Percentiles rank a stretch among this genome's conserved stretches.
These are phyloP conservation scores for Pristis pectinata DNA, from an alignment of 2,797 vertebrate species.

Conservation along the genomic window DNA sequence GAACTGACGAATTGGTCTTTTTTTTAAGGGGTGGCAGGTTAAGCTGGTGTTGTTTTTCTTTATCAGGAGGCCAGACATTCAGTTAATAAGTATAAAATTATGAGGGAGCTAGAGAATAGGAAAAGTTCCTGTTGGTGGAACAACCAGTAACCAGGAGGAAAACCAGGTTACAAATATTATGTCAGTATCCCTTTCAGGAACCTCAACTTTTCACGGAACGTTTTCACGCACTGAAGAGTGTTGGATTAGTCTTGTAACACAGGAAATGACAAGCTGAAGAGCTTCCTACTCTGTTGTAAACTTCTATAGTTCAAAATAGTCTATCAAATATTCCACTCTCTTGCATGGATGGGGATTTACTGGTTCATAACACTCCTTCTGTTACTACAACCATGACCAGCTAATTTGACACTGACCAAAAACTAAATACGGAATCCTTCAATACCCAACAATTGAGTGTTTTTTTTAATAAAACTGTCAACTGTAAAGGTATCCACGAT, in stretches of 20 bases:
- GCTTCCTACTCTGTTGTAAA: neutral
- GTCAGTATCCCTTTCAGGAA: no score
- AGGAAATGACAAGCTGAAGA: neutral
- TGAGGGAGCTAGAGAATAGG: no score
- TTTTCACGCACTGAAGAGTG: neutral
- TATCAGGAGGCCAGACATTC: no score
- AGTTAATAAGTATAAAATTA: no score
- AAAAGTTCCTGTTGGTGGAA: no score
- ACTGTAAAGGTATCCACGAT: neutral
- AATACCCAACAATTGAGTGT: neutral
- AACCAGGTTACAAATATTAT: no score
- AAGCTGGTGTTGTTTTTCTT: no score
- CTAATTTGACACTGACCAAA: neutral
- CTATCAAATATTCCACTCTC: neutral
- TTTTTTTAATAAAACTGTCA: neutral
- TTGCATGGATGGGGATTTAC: neutral
- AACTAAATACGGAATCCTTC: neutral
- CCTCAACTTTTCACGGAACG: no score
- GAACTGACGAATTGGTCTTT: no score
- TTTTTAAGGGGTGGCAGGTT: no score
- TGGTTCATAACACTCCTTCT: neutral
- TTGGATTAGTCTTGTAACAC: neutral
- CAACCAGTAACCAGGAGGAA: no score
- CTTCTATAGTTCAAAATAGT: neutral
- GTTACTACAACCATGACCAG: neutral